Evolutionary conservation across 2,113 vertebrate species (phyloP).

Genomic region (Xenotilapia longispinis): DNA sequence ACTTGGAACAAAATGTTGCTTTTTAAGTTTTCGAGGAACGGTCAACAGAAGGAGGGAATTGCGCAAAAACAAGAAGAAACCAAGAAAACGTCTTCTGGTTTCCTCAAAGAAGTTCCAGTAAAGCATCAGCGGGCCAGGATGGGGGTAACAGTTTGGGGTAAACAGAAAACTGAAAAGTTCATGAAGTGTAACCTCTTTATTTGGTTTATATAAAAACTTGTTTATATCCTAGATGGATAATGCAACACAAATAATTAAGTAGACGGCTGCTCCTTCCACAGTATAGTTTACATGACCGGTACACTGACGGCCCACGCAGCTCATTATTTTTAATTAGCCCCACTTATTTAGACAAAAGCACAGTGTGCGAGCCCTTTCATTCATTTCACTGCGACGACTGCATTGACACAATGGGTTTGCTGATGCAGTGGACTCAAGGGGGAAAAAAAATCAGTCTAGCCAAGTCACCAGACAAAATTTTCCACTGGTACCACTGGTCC

Average conservation of each 20-base stretch:
- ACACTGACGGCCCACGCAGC: not conserved
- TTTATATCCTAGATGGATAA: not conserved
- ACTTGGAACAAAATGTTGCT: not conserved
- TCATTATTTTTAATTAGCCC: constrained; percentile 25
- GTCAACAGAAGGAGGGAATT: not conserved
- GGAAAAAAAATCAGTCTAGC: accelerated
- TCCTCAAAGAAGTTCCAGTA: not conserved
- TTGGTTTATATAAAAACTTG: not conserved
- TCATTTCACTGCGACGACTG: not conserved
- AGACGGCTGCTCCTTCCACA: not conserved
- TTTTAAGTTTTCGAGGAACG: not conserved
- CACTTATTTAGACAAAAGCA: not conserved
- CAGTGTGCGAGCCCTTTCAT: not conserved
- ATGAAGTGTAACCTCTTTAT: not conserved
- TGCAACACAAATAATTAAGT: not conserved
- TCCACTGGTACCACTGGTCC: not conserved
- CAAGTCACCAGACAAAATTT: not conserved
- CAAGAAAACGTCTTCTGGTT: not conserved
- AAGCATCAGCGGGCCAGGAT: not conserved
- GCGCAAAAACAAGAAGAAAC: not conserved
- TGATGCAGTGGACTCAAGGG: not conserved
- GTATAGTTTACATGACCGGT: constrained; percentile 1
- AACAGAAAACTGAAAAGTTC: not conserved
- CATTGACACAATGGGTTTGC: not conserved
- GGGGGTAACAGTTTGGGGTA: not conserved